Percentiles rank a stretch among this genome's conserved stretches.
These are phyloP conservation scores for Gyrodactylus salaris DNA, from an alignment of 1,140 invertebrate genomes.

Conservation along the genomic window DNA sequence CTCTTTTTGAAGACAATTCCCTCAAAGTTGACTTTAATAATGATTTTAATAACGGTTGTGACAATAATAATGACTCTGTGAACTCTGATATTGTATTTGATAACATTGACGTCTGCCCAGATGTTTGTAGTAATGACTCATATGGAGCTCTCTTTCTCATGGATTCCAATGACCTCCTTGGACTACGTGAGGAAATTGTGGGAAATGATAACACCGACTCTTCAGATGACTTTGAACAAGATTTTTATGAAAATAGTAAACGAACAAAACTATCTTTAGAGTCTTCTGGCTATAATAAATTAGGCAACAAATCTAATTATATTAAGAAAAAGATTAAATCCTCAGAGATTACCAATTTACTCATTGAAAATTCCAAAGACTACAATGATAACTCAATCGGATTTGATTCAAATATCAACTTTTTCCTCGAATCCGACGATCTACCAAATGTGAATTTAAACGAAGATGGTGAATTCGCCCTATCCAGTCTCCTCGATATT, in stretches of 20 bases:
- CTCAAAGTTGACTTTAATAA: neutral
- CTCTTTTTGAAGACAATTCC: neutral
- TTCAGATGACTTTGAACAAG: neutral
- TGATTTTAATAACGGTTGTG: neutral
- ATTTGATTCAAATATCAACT: too few relatives aligned
- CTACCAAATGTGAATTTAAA: neutral
- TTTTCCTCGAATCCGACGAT: neutral
- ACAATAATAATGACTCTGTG: neutral
- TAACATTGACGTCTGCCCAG: neutral
- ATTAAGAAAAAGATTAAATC: too few relatives aligned
- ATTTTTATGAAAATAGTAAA: neutral
- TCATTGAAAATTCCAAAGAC: too few relatives aligned
- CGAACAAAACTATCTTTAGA: neutral
- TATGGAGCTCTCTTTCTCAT: slow-evolving; percentile 6
- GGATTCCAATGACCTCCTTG: slow-evolving; percentile 4
- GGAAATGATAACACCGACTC: neutral
- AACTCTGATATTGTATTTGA: slow-evolving; percentile 2
- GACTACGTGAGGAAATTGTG: neutral
- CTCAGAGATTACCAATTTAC: too few relatives aligned
- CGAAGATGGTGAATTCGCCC: neutral
- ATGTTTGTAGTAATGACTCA: slow-evolving; percentile 4
- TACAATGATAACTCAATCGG: too few relatives aligned
- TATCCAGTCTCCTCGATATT: neutral
- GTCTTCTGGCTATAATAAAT: neutral
- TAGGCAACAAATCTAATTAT: too few relatives aligned